Evolutionary conservation across 2,113 vertebrate genomes (phyloP), one percentile per base, ranked within the genome.

Genomic region (Polypterus bichir): DNA sequence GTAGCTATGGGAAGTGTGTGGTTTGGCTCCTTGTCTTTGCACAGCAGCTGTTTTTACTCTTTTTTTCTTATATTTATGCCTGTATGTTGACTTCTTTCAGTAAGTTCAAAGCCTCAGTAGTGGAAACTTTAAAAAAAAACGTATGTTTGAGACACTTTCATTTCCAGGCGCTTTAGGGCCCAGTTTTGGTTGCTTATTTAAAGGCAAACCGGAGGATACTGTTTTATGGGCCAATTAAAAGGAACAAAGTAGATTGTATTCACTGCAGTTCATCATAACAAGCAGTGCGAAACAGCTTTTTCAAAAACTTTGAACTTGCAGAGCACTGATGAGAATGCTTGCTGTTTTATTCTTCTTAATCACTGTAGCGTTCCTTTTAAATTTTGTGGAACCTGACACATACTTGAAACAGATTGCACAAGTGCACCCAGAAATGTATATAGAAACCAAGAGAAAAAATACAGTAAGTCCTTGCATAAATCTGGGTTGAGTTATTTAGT

Each of bases 261-360:
- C 27, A 27, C 27, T 27, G 27, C 27, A 27, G 27, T 27, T 58
- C 46, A 58, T 58, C 56, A 58, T 58, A 58, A 45, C 44, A 45
- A 44, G 72, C 70, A 64, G 61, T 69, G 46, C 56, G 70, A 72
- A 81, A 79, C 72, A 70, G 72, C 66, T 78, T 79, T 76, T 79
- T 78, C 75, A 77, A 82, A 81, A 77, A 66, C 68, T 5, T 44
- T 5, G 27, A 56, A 4, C n/a, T 56, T n/a, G 7, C 5, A 56
- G 3, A 56, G 5, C n/a, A 56, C n/a, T 11, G 5, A 11, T 56
- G 27, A 27, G 27, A 27, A 27, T 27, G 27, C 27, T 27, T 27
- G 27, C 27, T 27, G 27, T 27, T 27, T 27, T 27, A 27, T 27
- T 27, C 27, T 27, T 27, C 27, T 27, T 27, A 27, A 27, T 44